Conservation (phyloP, 2,797 vertebrate species). For the Aldrovandia affinis region DNA sequence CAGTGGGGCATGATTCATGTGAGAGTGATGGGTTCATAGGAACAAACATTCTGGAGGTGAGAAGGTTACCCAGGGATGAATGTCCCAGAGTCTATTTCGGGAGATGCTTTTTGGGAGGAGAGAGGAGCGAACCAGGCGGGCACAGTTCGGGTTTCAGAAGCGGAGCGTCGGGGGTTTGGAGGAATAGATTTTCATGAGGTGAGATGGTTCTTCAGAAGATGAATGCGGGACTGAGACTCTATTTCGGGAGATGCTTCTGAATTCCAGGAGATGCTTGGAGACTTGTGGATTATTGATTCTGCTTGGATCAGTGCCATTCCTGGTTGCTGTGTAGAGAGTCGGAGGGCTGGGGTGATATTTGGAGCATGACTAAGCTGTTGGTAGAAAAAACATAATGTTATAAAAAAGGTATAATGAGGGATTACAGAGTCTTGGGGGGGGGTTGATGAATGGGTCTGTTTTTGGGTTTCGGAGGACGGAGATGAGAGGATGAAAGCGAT, state of each 20-base stretch:
- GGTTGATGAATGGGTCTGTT: not conserved
- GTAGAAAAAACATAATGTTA: not conserved
- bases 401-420: not conserved
- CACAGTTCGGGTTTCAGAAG: conserved; percentile 7
- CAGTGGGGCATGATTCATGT: not conserved
- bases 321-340: conserved; percentile 55
- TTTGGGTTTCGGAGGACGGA: not conserved
- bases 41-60: not conserved
- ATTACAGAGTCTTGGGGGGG: not conserved
- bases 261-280: conserved; percentile 24
- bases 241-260: not conserved
- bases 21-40: not conserved
- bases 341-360: not conserved
- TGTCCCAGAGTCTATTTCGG: not conserved
- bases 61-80: not conserved
- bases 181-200: not conserved
- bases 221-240: not conserved
- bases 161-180: not conserved
- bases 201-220: not conserved
- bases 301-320: conserved; percentile 65
- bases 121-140: conserved; percentile 25
- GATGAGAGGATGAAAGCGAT: not conserved
- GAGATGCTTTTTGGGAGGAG: not conserved
- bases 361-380: not conserved
- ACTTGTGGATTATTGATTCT: conserved; percentile 60